Evolutionary conservation across 1,140 invertebrate genomes (phyloP), one percentile per base, ranked within the genome.

Genomic region (Neuroterus valhalla): DNA sequence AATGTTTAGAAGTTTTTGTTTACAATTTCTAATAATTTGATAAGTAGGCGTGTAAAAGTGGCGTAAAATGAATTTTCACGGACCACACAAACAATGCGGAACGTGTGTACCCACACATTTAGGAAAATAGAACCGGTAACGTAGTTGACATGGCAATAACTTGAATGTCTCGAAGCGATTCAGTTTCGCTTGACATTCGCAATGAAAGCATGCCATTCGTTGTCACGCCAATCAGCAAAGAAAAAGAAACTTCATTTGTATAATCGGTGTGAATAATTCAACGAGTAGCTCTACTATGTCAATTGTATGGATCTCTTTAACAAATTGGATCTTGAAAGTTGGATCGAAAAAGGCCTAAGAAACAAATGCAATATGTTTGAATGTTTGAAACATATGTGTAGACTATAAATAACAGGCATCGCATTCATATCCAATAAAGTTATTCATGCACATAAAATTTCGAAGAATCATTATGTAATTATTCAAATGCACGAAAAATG

Each of bases 231-330:
- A 52, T 52, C 21, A 52, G 19, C 23, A 8, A 3, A 52, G 50
- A 23, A 17, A 52, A 52, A 52, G 50, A 52, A 52, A n/a, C 50
- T 19, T 11, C 17, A 38, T 21, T 52, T 23, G 50, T 21, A 52
- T 52, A 52, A 52, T 52, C 23, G 50, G 12, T 11, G 50, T 52
- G 23, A 52, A 52, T 52, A 52, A 52, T 52, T 52, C 50, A 52
- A 52, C 50, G 12, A 52, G 50, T 3, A 52, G 23, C 50, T 52
- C 10, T 19, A 52, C 50, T 19, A 21, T 52, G 3, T 52, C 50
- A 52, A 17, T 52, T 23, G 50, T 52, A 21, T 19, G 21, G 23
- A 52, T 17, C 11, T 21, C 10, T 23, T 11, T 21, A 19, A 19
- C n/a, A 19, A 48, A 17, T 48, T 48, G 46, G 17, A 48, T 48